Percentiles rank a stretch among this genome's conserved stretches.
These are phyloP conservation scores for Galerucella calmariensis DNA, from an alignment of 2,888 invertebrate genomes.

Conservation along the genomic window DNA sequence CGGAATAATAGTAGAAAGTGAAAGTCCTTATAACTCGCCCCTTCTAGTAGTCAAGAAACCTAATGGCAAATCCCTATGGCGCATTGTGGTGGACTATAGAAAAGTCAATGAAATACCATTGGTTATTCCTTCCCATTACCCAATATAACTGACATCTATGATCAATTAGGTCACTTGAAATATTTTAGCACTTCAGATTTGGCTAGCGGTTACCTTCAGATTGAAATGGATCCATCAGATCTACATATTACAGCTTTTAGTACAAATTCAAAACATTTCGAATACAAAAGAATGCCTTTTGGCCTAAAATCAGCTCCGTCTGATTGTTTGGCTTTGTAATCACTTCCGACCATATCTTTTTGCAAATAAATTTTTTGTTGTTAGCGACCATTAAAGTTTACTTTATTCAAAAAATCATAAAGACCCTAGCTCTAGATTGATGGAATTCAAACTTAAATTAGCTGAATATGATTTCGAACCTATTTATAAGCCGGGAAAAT, in stretches of 20 bases:
- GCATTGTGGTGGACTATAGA: no score
- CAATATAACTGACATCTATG: conserved; percentile 30
- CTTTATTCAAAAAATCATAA: background rate
- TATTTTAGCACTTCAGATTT: background rate
- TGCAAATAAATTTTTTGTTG: background rate
- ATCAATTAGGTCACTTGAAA: background rate
- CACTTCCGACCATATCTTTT: background rate
- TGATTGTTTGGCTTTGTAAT: background rate
- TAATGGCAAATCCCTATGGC: no score
- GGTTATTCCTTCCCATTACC: background rate
- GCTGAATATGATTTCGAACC: no score
- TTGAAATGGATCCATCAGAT: background rate
- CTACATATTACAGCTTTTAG: background rate
- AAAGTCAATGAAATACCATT: no score
- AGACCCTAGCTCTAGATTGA: background rate
- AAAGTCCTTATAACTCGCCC: no score
- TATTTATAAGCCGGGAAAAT: no score
- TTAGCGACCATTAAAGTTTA: background rate
- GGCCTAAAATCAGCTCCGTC: background rate
- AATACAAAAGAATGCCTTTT: conserved; percentile 2
- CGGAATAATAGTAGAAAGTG: no score
- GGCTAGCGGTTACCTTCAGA: background rate
- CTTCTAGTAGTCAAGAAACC: no score
- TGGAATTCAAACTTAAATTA: background rate
- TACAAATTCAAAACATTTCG: conserved; percentile 24